A percentile compares a stretch with the other conserved stretches of the same genome.
phyloP scores from a whole-genome alignment of 2,888 invertebrate genomes.

The Xanthia icteritia region DNA sequence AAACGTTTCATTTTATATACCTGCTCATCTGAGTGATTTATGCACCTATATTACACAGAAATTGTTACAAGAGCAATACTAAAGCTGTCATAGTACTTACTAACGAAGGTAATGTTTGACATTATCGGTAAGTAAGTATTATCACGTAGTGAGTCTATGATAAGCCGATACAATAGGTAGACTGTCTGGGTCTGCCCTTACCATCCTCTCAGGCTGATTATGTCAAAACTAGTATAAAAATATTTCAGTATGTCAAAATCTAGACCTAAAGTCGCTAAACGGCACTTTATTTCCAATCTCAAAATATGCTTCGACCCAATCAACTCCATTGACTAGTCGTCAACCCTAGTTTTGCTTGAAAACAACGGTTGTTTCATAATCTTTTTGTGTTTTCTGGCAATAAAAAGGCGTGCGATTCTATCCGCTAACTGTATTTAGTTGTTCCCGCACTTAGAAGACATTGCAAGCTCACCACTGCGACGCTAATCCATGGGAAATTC shows the following conservation, averaged over 20 bases:
- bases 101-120: neutral
- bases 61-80: neutral
- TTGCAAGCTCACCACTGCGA: constrained; percentile 63
- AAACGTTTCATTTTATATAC: constrained; percentile 12
- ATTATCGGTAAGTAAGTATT: neutral
- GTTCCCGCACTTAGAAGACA: constrained; percentile 77
- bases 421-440: constrained; percentile 73
- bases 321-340: neutral
- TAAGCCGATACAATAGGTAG: neutral
- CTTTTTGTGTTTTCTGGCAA: constrained; percentile 70
- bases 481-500: constrained; percentile 78
- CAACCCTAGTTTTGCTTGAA: constrained; percentile 39
- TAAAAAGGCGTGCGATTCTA: constrained; percentile 72
- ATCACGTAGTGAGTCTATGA: too few species aligned
- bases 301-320: neutral
- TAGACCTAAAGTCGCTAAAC: neutral
- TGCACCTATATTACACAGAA: neutral
- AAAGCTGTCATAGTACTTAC: constrained; percentile 3
- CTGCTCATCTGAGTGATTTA: constrained; percentile 17
- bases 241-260: neutral
- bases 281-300: neutral
- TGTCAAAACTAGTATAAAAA: neutral
- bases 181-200: neutral
- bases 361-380: constrained; percentile 67
- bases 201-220: neutral